Percentiles rank a stretch among this genome's conserved stretches.
These are phyloP conservation scores for Coboldia fuscipes DNA, from an alignment of 1,140 invertebrate species.

Conservation along the genomic window DNA sequence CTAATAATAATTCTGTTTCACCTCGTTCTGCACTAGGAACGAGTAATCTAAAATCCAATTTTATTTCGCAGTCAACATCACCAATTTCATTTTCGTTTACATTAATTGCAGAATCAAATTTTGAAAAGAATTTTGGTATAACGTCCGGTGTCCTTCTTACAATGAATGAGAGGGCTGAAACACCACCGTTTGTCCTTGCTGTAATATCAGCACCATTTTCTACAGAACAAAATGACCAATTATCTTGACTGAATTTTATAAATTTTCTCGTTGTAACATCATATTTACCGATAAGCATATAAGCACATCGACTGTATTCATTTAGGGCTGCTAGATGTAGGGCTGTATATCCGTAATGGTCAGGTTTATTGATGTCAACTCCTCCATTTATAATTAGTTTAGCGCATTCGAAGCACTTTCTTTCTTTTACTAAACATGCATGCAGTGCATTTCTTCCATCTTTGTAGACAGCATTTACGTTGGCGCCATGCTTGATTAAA, in stretches of 20 bases:
- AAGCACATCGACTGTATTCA: constrained; percentile 54
- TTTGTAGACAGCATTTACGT: constrained; percentile 36
- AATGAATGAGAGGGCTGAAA: constrained; percentile 58
- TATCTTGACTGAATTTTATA: neutral
- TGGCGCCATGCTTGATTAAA: constrained; percentile 34
- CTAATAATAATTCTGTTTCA: constrained; percentile 47
- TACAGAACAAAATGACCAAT: constrained; percentile 9
- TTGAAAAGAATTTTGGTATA: constrained; percentile 40
- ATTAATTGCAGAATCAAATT: constrained; percentile 53
- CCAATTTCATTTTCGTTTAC: constrained; percentile 60
- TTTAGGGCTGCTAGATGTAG: constrained; percentile 68
- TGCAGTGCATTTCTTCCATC: constrained; percentile 59
- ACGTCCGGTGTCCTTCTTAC: constrained; percentile 59
- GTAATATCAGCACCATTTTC: constrained; percentile 64
- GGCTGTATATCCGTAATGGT: constrained; percentile 57
- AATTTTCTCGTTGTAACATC: neutral
- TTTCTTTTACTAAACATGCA: constrained; percentile 51
- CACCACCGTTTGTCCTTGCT: constrained; percentile 51
- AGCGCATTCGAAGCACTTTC: constrained; percentile 45
- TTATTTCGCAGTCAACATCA: constrained; percentile 62
- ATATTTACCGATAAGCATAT: constrained; percentile 37
- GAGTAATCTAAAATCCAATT: constrained; percentile 47
- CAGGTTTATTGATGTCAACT: constrained; percentile 52
- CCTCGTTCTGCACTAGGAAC: constrained; percentile 35
- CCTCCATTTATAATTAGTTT: constrained; percentile 38